Evolutionary conservation across 2,113 vertebrate genomes (phyloP).

Genomic region (Brienomyrus brachyistius): DNA sequence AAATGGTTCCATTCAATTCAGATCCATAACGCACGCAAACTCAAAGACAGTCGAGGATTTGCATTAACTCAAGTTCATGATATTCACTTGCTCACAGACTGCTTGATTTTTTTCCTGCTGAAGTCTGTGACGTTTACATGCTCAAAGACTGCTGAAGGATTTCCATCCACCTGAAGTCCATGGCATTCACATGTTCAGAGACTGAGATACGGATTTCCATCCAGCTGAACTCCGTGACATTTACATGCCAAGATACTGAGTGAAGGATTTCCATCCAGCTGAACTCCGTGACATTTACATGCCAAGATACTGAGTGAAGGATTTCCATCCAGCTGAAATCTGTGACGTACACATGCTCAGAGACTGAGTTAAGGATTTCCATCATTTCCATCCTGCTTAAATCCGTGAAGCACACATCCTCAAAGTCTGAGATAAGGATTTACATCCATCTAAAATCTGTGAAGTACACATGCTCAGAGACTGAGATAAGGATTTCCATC

Average conservation of each 20-base stretch:
- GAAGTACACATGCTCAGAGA: not conserved
- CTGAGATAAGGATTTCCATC: not conserved
- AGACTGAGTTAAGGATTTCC: not conserved
- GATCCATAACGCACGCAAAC: not conserved
- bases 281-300: not conserved
- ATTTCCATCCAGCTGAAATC: not conserved
- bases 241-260: not conserved
- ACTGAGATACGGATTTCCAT: not conserved
- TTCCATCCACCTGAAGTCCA: not conserved
- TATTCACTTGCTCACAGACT: not conserved
- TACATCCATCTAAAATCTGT: not conserved
- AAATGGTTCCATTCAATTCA: not conserved
- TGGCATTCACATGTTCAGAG: not conserved
- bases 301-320: not conserved
- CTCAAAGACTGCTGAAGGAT: too few relatives aligned
- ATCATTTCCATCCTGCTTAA: not conserved
- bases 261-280: not conserved
- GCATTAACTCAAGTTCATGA: not conserved
- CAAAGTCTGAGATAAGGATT: not conserved
- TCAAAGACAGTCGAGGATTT: not conserved
- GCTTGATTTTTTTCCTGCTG: not conserved
- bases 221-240: not conserved
- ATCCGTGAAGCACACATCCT: not conserved
- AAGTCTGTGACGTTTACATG: not conserved
- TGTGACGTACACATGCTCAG: not conserved